Percentiles rank a stretch among this genome's conserved stretches.
These are phyloP conservation scores for Malacosoma neustria DNA, from an alignment of 2,888 invertebrate genomes.

Conservation along the genomic window DNA sequence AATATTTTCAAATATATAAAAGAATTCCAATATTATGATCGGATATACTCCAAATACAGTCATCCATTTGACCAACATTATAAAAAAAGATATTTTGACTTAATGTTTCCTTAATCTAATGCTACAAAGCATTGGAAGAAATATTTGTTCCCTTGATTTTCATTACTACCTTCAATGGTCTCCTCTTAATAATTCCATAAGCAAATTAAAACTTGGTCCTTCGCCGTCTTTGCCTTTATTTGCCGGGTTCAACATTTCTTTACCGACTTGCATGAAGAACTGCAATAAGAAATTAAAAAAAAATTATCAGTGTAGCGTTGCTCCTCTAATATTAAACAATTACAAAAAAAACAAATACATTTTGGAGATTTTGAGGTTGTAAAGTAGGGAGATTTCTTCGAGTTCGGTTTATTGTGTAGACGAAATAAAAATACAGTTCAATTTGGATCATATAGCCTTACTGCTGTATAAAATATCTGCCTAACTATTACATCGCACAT, in stretches of 20 bases:
- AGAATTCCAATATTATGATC: conserved; percentile 1
- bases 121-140: neutral
- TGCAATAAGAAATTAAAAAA: conserved; percentile 19
- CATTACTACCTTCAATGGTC: conserved; percentile 80
- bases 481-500: too few relatives aligned
- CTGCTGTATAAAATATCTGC: too few relatives aligned
- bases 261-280: conserved; percentile 84
- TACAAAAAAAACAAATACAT: neutral
- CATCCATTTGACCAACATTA: neutral
- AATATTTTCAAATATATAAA: neutral
- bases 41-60: neutral
- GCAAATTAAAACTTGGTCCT: conserved; percentile 92
- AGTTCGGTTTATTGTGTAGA: too few relatives aligned
- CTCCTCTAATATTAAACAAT: neutral
- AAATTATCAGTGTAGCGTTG: neutral
- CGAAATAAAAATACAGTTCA: too few relatives aligned
- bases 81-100: neutral
- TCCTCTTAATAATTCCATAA: conserved; percentile 95
- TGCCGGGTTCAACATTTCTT: conserved; percentile 90
- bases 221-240: conserved; percentile 92
- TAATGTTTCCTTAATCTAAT: neutral
- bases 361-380: too few relatives aligned
- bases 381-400: too few relatives aligned
- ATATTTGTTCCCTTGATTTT: conserved; percentile 8
- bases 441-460: too few relatives aligned